Conservation (phyloP, 2,797 vertebrate species). For the Acrocephalus scirpaceus region DNA sequence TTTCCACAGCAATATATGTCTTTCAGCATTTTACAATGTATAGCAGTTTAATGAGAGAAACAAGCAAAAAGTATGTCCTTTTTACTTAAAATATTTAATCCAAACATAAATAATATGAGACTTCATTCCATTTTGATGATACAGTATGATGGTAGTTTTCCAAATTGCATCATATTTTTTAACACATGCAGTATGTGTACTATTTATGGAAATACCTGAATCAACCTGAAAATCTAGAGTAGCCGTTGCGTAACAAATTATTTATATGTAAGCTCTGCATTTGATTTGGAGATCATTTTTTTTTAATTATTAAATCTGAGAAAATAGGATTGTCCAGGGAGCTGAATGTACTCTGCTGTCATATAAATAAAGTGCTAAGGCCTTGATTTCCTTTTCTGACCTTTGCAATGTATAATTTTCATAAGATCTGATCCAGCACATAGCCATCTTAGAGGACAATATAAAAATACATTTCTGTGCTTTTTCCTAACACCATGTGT, state of each 20-base stretch:
- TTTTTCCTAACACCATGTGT: not conserved
- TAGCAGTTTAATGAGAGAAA: slow-evolving; percentile 81
- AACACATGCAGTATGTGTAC: accelerated
- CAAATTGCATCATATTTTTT: not conserved
- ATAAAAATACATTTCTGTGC: not conserved
- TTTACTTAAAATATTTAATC: not conserved
- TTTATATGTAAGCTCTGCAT: not conserved
- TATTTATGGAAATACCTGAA: not conserved
- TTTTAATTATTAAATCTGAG: not conserved
- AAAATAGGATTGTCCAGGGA: not conserved
- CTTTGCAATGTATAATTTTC: not conserved
- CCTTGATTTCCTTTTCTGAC: not conserved
- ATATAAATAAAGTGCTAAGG: not conserved
- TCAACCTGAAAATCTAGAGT: not conserved
- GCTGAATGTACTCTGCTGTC: not conserved
- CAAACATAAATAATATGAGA: not conserved
- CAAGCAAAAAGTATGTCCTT: slow-evolving; percentile 82
- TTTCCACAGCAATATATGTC: slow-evolving; percentile 84
- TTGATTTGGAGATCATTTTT: not conserved
- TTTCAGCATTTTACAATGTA: slow-evolving; percentile 83
- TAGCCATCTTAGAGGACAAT: not conserved
- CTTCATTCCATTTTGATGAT: not conserved
- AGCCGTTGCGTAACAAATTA: not conserved
- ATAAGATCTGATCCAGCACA: not conserved
- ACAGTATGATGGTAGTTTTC: not conserved